A percentile compares a stretch with the other conserved stretches of the same genome.
phyloP scores from a whole-genome alignment of 2,888 invertebrate genomes.

The Nymphalis urticae region DNA sequence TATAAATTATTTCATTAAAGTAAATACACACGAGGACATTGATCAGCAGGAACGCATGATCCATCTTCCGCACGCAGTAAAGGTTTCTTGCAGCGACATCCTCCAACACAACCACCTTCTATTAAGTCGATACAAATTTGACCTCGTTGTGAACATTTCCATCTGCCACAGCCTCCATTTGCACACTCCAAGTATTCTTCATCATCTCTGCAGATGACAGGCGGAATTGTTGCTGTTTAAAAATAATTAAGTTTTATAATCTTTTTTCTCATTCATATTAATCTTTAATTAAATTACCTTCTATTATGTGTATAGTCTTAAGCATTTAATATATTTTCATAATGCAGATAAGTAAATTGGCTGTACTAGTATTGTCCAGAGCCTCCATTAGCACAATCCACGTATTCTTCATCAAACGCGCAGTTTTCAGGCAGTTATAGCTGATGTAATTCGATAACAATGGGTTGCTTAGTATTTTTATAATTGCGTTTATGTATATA shows the following conservation, averaged over 20 bases:
- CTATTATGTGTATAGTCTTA: too few relatives aligned
- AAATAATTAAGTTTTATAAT: background rate
- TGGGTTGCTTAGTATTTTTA: too few relatives aligned
- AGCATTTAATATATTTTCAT: too few relatives aligned
- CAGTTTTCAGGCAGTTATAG: slow-evolving; percentile 5
- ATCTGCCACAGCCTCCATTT: slow-evolving; percentile 49
- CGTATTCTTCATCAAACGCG: slow-evolving; percentile 42
- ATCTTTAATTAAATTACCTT: too few relatives aligned
- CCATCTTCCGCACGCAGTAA: slow-evolving; percentile 43
- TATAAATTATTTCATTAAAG: too few relatives aligned
- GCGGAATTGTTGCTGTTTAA: background rate
- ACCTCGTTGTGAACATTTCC: slow-evolving; percentile 45
- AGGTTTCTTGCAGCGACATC: slow-evolving; percentile 45
- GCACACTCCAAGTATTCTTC: slow-evolving; percentile 45
- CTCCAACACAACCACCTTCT: slow-evolving; percentile 40
- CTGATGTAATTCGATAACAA: too few relatives aligned
- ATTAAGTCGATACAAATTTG: slow-evolving; percentile 44
- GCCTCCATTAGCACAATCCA: slow-evolving; percentile 39
- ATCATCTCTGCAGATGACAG: slow-evolving; percentile 31
- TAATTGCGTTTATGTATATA: too few relatives aligned
- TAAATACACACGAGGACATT: slow-evolving; percentile 43
- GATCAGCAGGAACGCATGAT: slow-evolving; percentile 44
- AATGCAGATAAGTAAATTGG: too few relatives aligned
- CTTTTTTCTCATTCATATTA: too few relatives aligned
- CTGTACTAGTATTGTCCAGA: too few relatives aligned